A percentile compares a stretch with the other conserved stretches of the same genome.
phyloP scores from a whole-genome alignment of 1,140 invertebrate genomes.

The Wiebesia pumilae region DNA sequence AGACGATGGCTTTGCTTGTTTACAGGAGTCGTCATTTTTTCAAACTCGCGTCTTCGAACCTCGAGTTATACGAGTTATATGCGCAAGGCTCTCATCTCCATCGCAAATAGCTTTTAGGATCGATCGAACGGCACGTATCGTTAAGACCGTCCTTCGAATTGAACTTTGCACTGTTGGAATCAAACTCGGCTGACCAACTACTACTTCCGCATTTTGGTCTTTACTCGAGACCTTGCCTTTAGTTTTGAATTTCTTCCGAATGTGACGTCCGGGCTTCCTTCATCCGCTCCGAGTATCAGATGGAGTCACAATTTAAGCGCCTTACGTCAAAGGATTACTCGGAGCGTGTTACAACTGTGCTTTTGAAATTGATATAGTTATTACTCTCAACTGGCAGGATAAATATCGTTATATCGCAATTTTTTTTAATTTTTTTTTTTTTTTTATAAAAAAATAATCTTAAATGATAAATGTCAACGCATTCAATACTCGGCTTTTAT shows the following conservation, averaged over 20 bases:
- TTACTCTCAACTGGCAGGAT: background rate
- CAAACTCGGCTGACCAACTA: conserved; percentile 25
- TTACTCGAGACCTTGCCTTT: background rate
- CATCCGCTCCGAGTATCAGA: background rate
- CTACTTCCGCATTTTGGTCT: background rate
- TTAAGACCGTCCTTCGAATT: background rate
- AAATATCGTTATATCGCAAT: background rate
- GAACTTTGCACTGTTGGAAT: conserved; percentile 9
- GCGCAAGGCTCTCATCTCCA: conserved; percentile 10
- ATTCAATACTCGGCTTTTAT: no score
- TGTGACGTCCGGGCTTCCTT: background rate
- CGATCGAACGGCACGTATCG: background rate
- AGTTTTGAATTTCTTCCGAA: conserved; percentile 34
- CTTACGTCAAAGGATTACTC: background rate
- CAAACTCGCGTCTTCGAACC: no score
- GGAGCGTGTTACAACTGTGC: background rate
- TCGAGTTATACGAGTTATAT: no score
- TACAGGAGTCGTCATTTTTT: background rate
- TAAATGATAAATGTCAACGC: no score
- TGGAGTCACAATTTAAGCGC: conserved; percentile 2
- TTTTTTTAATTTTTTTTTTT: background rate
- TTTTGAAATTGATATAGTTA: background rate
- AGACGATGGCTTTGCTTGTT: background rate
- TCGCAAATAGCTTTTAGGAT: conserved; percentile 39
- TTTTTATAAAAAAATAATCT: no score